Base-by-base conservation (phyloP, 2,888 invertebrate species). In the Lasioglossum villosulum region DNA sequence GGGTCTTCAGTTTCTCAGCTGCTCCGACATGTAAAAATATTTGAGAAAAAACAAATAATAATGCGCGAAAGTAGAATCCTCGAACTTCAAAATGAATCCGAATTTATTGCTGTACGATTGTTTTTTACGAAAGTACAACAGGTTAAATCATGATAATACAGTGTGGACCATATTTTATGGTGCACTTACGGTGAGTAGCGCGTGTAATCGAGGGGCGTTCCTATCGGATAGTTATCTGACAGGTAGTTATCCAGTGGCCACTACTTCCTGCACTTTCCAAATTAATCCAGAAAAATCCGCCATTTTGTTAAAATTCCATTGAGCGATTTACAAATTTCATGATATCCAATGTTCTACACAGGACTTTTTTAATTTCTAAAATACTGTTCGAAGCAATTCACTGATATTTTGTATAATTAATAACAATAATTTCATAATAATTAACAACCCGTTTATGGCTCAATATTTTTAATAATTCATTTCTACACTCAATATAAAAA, bases 201-300 rank as follows among this genome's bases (percentile, higher is more conserved):
- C 59, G 59, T 63, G 14, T 63, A 63, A 63, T 63, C 59, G 59
- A 27, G 59, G 59, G 59, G 59, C 59, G 59, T 63, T 63, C 4
- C 59, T 63, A 63, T 27, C 59, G 16, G 59, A 63, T 63, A 63
- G 59, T 63, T 63, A 63, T 63, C 59, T 63, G 59, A 63, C 59
- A 63, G 59, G 59, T 63, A 63, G 59, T 23, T n/a, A 52, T 23
- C n/a, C 80, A 81, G 71, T 79, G 73, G 84, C 27, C 19, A 19
- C 59, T 14, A 16, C 16, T 63, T 30, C 59, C 59, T 63, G 59
- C 27, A 63, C 59, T 63, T 63, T 63, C 59, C 59, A 63, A 63
- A 63, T 63, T 63, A 63, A 14, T 30, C 59, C 16, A 63, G 59
- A 30, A 16, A 63, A 30, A 27, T 63, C 59, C 16, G 27, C 16